Conservation (phyloP, 92 coral and sea anemone species). For the Siderastrea siderea region DNA sequence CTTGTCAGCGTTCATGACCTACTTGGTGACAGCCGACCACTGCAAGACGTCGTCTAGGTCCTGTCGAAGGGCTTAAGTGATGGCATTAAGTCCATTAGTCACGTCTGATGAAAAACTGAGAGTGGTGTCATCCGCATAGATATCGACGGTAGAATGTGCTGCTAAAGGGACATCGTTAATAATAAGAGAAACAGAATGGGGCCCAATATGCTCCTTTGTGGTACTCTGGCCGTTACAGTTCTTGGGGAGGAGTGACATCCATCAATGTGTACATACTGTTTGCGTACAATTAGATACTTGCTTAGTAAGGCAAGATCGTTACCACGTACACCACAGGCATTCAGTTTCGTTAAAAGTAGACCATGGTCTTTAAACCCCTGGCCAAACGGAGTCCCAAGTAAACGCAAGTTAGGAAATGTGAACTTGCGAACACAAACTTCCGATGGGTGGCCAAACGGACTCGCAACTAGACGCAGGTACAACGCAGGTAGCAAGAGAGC, state of each 20-base stretch:
- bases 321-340: slow-evolving; percentile 28
- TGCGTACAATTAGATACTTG: background rate
- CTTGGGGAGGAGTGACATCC: background rate
- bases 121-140: slow-evolving; percentile 46
- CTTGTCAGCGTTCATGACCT: too few species aligned
- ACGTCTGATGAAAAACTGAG: slow-evolving; percentile 50
- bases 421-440: too few species aligned
- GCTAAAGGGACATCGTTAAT: background rate
- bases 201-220: too few species aligned
- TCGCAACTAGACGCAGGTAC: too few species aligned
- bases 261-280: too few species aligned
- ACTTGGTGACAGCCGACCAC: slow-evolving; percentile 41
- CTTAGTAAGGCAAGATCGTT: slow-evolving; percentile 15
- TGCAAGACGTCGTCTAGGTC: slow-evolving; percentile 47
- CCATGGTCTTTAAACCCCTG: too few species aligned
- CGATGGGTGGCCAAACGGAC: too few species aligned
- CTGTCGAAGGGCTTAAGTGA: slow-evolving; percentile 40
- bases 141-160: slow-evolving; percentile 22
- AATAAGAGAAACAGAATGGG: too few species aligned
- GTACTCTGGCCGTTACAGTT: background rate
- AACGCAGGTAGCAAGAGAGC: too few species aligned
- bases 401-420: too few species aligned
- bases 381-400: too few species aligned
- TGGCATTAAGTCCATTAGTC: slow-evolving; percentile 53
- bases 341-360: background rate